Evolutionary conservation across 2,797 vertebrate species (phyloP).

Genomic region (Borostomias antarcticus): DNA sequence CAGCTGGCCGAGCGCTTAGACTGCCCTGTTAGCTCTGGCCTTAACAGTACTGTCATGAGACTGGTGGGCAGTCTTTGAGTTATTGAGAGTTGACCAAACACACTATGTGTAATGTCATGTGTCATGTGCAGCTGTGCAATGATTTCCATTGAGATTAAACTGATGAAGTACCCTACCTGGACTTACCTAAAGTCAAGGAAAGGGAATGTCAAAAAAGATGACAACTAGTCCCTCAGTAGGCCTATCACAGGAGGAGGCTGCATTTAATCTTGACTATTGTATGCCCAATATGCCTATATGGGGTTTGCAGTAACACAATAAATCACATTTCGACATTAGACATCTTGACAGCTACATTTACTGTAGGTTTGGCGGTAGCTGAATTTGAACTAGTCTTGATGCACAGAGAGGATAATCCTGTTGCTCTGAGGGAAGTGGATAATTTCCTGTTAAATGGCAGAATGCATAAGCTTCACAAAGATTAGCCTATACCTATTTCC

Average conservation of each 20-base stretch:
- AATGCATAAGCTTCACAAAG: slow-evolving; percentile 46
- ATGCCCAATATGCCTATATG: neutral
- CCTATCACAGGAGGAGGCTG: too few relatives aligned
- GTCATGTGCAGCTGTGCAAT: slow-evolving; percentile 11
- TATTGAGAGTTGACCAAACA: neutral
- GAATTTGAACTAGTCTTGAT: slow-evolving; percentile 43
- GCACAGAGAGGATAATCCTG: slow-evolving; percentile 57
- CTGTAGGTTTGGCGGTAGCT: slow-evolving; percentile 21
- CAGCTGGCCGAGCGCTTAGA: slow-evolving; percentile 50
- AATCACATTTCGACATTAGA: slow-evolving; percentile 32
- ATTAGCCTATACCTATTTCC: slow-evolving; percentile 57
- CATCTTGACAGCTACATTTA: slow-evolving; percentile 40
- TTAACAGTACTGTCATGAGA: slow-evolving; percentile 34
- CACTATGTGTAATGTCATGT: slow-evolving; percentile 1
- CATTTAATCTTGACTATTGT: too few relatives aligned
- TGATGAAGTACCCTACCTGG: neutral
- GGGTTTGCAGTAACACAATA: slow-evolving; percentile 10
- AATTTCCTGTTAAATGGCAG: slow-evolving; percentile 64
- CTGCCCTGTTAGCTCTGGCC: slow-evolving; percentile 28
- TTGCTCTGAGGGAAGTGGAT: slow-evolving; percentile 50
- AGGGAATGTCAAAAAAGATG: neutral
- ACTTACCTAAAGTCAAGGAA: neutral
- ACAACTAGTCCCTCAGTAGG: neutral
- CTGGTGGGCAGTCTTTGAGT: slow-evolving; percentile 14
- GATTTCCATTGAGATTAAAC: neutral